These are phyloP conservation scores for Simalia tracyae DNA, from an alignment of 2,797 vertebrate species.

Conservation along the genomic window DNA sequence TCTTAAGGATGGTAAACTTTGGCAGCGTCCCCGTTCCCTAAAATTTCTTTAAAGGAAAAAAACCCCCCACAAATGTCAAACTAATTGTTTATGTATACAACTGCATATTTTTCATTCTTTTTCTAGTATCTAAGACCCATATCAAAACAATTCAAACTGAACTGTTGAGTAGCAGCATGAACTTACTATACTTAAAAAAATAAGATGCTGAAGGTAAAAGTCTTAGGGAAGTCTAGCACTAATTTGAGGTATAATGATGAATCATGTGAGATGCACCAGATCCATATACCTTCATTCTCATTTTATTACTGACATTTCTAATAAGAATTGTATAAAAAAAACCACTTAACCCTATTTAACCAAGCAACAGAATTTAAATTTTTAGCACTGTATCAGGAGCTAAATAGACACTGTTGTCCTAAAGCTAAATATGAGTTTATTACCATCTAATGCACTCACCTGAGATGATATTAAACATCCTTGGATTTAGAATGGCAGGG, in stretches of 20 bases:
- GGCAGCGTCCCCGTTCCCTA: background rate
- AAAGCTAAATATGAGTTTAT: background rate
- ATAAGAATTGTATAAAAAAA: background rate
- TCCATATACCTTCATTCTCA: background rate
- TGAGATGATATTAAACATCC: constrained; percentile 98
- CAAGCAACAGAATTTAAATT: background rate
- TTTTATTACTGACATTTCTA: background rate
- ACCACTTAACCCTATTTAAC: background rate
- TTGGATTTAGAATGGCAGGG: constrained; percentile 96
- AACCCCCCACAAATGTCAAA: background rate
- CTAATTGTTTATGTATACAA: background rate
- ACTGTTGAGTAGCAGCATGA: background rate
- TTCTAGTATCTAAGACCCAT: background rate
- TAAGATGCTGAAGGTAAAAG: background rate
- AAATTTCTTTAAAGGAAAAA: background rate
- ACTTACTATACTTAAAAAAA: background rate
- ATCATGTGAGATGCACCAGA: too few relatives aligned
- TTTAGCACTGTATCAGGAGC: background rate
- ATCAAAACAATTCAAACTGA: background rate
- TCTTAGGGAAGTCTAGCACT: background rate
- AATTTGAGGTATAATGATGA: background rate
- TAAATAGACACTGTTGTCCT: background rate
- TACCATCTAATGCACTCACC: constrained; percentile 74
- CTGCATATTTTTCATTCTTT: background rate
- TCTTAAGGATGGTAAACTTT: background rate